phyloP scores from a whole-genome alignment of 1,140 invertebrate genomes.

The Heliconius congener region DNA sequence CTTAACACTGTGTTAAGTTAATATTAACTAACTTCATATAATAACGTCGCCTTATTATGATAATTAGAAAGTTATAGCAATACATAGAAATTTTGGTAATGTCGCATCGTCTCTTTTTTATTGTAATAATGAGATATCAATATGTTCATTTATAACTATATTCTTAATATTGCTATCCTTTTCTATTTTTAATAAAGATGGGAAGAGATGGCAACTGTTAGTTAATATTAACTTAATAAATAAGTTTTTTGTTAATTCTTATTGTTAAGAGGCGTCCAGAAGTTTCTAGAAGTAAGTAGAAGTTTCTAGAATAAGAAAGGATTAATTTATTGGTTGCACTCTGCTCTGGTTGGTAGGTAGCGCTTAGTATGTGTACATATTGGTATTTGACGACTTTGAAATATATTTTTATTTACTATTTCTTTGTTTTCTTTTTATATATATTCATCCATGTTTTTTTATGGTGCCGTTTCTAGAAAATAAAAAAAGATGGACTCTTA shows the following conservation, averaged over 20 bases:
- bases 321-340: constrained; percentile 15
- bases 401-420: constrained; percentile 12
- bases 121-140: too few relatives aligned
- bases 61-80: neutral
- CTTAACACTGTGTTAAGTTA: neutral
- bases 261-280: neutral
- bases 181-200: neutral
- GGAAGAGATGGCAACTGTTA: neutral
- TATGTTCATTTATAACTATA: neutral
- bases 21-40: neutral
- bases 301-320: neutral
- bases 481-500: too few relatives aligned
- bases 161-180: neutral
- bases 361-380: constrained; percentile 10
- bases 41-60: neutral
- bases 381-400: neutral
- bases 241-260: neutral
- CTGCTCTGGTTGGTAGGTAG: constrained; percentile 11
- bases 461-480: too few relatives aligned
- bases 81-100: too few relatives aligned
- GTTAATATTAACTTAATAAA: neutral
- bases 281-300: neutral
- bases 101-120: too few relatives aligned
- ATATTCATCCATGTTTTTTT: too few relatives aligned
- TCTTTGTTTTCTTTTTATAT: neutral